Base-by-base conservation (phyloP, 2,888 invertebrate genomes). In the Agrilus mali region DNA sequence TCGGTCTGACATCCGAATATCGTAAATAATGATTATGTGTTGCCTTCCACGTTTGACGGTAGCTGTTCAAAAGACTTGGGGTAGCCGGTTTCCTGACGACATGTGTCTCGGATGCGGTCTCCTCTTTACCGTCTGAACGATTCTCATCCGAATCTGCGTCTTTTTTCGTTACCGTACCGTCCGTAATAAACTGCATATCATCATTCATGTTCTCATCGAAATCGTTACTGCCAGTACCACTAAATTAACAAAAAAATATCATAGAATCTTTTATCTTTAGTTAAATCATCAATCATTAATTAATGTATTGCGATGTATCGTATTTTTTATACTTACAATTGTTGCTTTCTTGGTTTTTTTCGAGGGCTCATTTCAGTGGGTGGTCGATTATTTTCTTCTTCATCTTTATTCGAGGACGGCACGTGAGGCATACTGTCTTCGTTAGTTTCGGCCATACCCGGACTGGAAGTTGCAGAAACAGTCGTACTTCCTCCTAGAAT, bases 271-370 rank as follows among this genome's bases (percentile, higher is more conserved):
- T 64, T 61, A 1, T 62, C 20, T 20, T 20, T 20, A 6, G 4
- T 4, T 7, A 20, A 20, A 4, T 4, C 20, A 4, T 1, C 20
- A n/a, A n/a, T n/a, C n/a, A n/a, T n/a, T n/a, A n/a, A n/a, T n/a
- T n/a, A n/a, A n/a, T n/a, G n/a, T n/a, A n/a, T n/a, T n/a, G n/a
- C n/a, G n/a, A n/a, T n/a, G n/a, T n/a, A n/a, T n/a, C n/a, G n/a
- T n/a, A n/a, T n/a, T n/a, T n/a, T 10, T 36, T 44, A 42, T 43
- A 73, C 81, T 74, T 68, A 89, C 88, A 88, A 72, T 67, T 84
- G 80, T 55, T 86, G 94, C 61, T 95, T 92, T 46, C 94, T 72
- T 0, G 94, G 88, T 60, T 94, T 93, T 66, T 95, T 95, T 45
- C 94, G 72, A 0, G 93, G 89, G 42, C 82, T 82, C 65, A 82